phyloP scores from a whole-genome alignment of 2,888 invertebrate species.

The Periphyllus acericola region DNA sequence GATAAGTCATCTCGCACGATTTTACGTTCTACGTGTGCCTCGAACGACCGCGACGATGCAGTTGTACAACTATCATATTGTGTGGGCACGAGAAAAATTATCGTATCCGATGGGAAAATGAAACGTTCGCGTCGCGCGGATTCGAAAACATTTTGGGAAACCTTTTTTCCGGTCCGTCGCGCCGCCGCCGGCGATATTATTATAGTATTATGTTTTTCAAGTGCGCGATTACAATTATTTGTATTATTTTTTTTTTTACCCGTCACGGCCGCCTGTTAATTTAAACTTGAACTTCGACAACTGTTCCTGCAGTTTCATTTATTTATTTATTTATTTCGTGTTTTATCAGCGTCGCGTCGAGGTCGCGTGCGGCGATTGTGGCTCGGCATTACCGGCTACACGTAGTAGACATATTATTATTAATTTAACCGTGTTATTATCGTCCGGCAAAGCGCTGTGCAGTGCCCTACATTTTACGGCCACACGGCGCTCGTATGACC shows the following conservation, averaged over 20 bases:
- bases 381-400: background rate
- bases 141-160: slow-evolving; percentile 42
- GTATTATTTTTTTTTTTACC: background rate
- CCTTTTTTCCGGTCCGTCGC: slow-evolving; percentile 4
- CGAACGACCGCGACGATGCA: no score
- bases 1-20: background rate
- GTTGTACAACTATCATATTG: no score
- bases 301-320: slow-evolving; percentile 12
- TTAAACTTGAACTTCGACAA: slow-evolving; percentile 62
- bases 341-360: slow-evolving; percentile 44
- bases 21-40: background rate
- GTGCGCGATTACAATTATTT: slow-evolving; percentile 9
- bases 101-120: background rate
- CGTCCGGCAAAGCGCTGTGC: background rate
- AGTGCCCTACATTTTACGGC: no score
- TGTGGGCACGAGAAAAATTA: background rate
- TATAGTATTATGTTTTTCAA: slow-evolving; percentile 40
- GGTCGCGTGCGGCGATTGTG: slow-evolving; percentile 17
- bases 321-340: slow-evolving; percentile 26
- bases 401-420: background rate
- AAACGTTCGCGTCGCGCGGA: background rate
- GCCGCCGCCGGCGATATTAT: background rate
- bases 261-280: slow-evolving; percentile 48
- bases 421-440: slow-evolving; percentile 7
- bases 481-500: background rate